phyloP scores from a whole-genome alignment of 92 coral and sea anemone species.

The Actinernus sp. region DNA sequence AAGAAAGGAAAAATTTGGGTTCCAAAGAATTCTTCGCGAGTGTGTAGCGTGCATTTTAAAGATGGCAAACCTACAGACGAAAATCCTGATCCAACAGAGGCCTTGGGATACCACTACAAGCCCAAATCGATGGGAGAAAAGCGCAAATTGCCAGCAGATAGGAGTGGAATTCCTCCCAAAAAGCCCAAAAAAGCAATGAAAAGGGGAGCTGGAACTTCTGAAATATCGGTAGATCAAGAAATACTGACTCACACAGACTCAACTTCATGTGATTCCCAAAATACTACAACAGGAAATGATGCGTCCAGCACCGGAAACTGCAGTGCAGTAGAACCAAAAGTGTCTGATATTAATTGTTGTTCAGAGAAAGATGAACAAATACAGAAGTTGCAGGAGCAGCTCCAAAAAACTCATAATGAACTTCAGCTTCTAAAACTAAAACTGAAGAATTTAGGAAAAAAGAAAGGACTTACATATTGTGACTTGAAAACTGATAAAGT shows the following conservation, averaged over 20 bases:
- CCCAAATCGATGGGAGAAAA: too few relatives aligned
- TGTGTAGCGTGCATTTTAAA: constrained; percentile 2
- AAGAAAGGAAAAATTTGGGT: constrained; percentile 12
- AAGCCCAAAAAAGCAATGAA: too few relatives aligned
- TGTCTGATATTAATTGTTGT: constrained; percentile 2
- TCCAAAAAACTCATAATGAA: constrained; percentile 3
- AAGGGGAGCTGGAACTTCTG: too few relatives aligned
- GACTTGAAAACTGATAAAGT: constrained; percentile 35
- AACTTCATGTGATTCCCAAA: too few relatives aligned
- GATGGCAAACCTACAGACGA: background rate
- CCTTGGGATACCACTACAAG: background rate
- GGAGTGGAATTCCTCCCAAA: too few relatives aligned
- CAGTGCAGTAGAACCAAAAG: too few relatives aligned
- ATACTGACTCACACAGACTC: too few relatives aligned
- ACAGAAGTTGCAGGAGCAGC: constrained; percentile 20
- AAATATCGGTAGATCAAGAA: too few relatives aligned
- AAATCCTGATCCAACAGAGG: background rate
- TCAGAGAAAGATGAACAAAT: constrained; percentile 9
- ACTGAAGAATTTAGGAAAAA: background rate
- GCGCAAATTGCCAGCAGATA: too few relatives aligned
- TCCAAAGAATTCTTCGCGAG: constrained; percentile 18
- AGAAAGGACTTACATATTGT: constrained; percentile 2
- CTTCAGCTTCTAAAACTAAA: constrained; percentile 1
- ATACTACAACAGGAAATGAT: too few relatives aligned
- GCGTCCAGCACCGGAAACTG: too few relatives aligned